Base-by-base conservation (phyloP, 64 coral and sea anemone genomes). In the Anthopleura sola region DNA sequence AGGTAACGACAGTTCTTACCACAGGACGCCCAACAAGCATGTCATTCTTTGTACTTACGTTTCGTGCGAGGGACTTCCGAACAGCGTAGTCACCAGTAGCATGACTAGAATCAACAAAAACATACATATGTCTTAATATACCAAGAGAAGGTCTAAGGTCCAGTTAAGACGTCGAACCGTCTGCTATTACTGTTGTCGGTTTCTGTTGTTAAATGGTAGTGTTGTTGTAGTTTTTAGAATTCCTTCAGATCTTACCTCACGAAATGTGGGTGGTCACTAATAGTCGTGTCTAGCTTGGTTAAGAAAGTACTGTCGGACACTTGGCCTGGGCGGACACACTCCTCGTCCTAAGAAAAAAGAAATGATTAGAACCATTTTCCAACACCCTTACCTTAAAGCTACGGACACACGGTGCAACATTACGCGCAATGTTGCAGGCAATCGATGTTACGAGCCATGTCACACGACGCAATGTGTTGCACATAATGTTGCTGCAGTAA, bases 271-370 rank as follows among this genome's bases (percentile, higher is more conserved):
- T 98, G 92, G 31, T 90, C 84, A 56, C 96, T 92, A 88, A 98
- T 94, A 10, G 87, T 68, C 4, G 84, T 89, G 0, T 94, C 90
- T 48, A 98, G 87, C 75, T 98, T 98, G 48, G 89, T 78, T 55
- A 98, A 81, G 68, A 98, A 98, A 29, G 96, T 98, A 83, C 82
- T 75, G 60, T 98, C 92, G 23, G 96, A 94, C 31, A 94, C 96
- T 31, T 98, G 83, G 21, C 96, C 96, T 56, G 96, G 96, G 4
- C 92, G 83, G 9, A 98, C 76, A 78, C 96, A 98, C 69, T 98
- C 96, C 75, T 98, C 96, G 58, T 98, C 92, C 96, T 98, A 48
- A 20, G 76, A 46, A 48, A 71, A 71, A 31, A 71, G 66, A 71
- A 16, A 32, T 23, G 0, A 33, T 32, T 10, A 9, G 12, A 31